Evolutionary conservation across 2,113 vertebrate species (phyloP), one percentile per base, ranked within the genome.

Genomic region (Muntiacus reevesi): DNA sequence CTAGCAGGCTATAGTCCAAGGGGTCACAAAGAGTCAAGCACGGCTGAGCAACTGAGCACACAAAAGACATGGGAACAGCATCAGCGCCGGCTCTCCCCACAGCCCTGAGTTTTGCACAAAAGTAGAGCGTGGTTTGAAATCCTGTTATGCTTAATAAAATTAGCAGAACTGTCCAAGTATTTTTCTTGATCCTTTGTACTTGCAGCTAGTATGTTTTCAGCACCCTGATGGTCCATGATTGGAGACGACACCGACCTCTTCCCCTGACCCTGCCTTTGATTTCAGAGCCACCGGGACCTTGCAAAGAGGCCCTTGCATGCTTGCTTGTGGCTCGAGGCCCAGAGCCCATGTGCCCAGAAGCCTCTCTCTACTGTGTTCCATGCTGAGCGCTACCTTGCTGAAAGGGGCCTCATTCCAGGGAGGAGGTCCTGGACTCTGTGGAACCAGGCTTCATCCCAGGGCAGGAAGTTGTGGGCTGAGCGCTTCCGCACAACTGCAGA

Each of bases 401-500:
- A 16, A 55, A 74, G 55, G 40, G 43, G 12, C 12, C 0, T 43
- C 2, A 3, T 43, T 55, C 62, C 43, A 21, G 40, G 21, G 19
- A 92, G 43, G 23, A 54, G 47, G 16, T 33, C 11, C 36, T 3
- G 1, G 55, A 28, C 67, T 50, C 82, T 50, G 8, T 12, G 59
- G 36, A 11, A 19, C 59, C 23, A 7, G 8, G 12, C n/a, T 86
- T 23, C 36, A 0, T 40, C 25, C 21, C 9, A 19, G 2, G 2
- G 33, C 50, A 6, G 21, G 40, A 30, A 25, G 21, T 14, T 3
- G 27, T 30, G 15, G 76, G 15, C 87, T 7, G 7, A 25, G 64
- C 2, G 0, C 15, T 59, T 2, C 71, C 2, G 21, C 9, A 1
- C 43, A 4, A 28, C 15, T 4, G 9, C 54, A 33, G 47, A 13